A percentile compares a stretch with the other conserved stretches of the same genome.
These are phyloP conservation scores for Macrostomum lignano DNA, from an alignment of 1,140 invertebrate species.

Conservation along the genomic window DNA sequence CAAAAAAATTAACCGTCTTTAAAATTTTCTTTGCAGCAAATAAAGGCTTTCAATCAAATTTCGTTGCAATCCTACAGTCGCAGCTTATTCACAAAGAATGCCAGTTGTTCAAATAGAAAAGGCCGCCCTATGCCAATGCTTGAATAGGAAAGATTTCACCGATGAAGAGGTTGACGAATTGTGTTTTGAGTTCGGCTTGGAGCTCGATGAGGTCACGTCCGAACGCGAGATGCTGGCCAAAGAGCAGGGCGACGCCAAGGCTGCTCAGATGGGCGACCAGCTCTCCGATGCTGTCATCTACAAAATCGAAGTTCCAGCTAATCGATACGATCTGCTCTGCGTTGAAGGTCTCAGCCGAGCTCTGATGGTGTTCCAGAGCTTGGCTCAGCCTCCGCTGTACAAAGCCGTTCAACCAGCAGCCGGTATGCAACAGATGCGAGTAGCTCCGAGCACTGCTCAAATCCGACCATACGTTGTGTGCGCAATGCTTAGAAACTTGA, in stretches of 20 bases:
- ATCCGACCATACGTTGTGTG: constrained; percentile 63
- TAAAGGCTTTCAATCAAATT: too few species aligned
- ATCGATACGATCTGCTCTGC: constrained; percentile 82
- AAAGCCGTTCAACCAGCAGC: constrained; percentile 5
- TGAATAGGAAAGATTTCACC: too few species aligned
- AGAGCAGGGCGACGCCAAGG: constrained; percentile 45
- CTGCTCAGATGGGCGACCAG: too few species aligned
- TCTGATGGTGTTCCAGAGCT: constrained; percentile 53
- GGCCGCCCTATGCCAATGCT: too few species aligned
- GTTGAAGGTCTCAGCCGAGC: constrained; percentile 61
- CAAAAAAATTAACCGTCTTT: too few species aligned
- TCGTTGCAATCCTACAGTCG: too few species aligned
- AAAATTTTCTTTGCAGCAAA: too few species aligned
- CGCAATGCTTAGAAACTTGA: constrained; percentile 57
- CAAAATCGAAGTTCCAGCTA: constrained; percentile 87
- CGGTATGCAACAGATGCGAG: not conserved
- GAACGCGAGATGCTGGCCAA: constrained; percentile 62
- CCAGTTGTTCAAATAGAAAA: too few species aligned
- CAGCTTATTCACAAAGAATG: too few species aligned
- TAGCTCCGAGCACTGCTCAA: constrained; percentile 11
- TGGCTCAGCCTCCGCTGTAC: constrained; percentile 25
- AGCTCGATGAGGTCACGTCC: constrained; percentile 79
- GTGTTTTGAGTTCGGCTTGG: constrained; percentile 85
- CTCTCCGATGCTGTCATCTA: constrained; percentile 55
- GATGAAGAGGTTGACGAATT: constrained; percentile 64